Evolutionary conservation across 2,888 invertebrate species (phyloP), one percentile per base, ranked within the genome.

Genomic region (Idaea biselata): DNA sequence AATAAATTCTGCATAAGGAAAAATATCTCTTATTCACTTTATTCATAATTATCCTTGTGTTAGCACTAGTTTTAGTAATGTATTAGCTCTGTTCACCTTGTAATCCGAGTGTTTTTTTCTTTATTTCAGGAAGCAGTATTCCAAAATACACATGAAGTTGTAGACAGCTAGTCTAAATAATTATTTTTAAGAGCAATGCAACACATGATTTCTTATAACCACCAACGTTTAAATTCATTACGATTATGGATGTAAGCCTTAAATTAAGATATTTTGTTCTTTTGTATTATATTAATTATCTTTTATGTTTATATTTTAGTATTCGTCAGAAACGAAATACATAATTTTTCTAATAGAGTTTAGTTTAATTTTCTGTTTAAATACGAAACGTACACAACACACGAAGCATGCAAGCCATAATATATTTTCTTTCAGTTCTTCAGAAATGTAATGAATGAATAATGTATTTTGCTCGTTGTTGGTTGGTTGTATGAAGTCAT

Each of bases 61-160:
- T 33, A 33, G 6, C 7, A 1, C 14, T 55, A 55, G 55, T 8
- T 14, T 55, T 16, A 55, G n/a, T 17, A 17, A 55, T 55, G 17
- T 55, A 55, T 55, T 16, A 55, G 17, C 16, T 55, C n/a, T 16
- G 17, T 55, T 55, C 16, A 16, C 16, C 5, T 17, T 55, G 6
- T 55, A 55, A n/a, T 55, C 7, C 7, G 0, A 16, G 55, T 55
- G 56, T 70, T 74, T 75, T 81, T 84, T 80, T 85, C n/a, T 78
- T 89, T 88, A 82, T 89, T 92, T 91, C 92, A 92, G 92, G 91
- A 82, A 86, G 84, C 90, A 88, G 91, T 90, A 86, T 91, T 87
- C 92, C 92, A 87, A 91, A 92, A 89, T 92, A 92, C 86, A 91
- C 91, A 83, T 92, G 91, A 91, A 89, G 90, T 91, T 56, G 80